A percentile compares a stretch with the other conserved stretches of the same genome.
Conservation (phyloP, 1,140 invertebrate genomes). For the Drosophila obscura region DNA sequence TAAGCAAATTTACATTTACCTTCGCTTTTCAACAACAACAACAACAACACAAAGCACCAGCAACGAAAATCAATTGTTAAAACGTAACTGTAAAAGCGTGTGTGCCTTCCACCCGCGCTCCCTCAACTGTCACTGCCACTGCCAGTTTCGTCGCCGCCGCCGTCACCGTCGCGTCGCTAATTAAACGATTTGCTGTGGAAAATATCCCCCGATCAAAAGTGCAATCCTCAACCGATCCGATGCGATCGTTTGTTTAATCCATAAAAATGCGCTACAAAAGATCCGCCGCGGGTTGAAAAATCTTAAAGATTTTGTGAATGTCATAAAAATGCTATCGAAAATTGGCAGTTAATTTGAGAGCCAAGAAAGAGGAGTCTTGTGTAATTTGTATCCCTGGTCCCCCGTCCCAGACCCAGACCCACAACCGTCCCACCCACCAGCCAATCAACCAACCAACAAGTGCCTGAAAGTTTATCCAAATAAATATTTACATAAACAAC, state of each 20-base stretch:
- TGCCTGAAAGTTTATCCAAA: slow-evolving; percentile 50
- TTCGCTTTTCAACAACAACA: slow-evolving; percentile 48
- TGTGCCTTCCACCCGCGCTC: slow-evolving; percentile 46
- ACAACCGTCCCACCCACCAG: neutral
- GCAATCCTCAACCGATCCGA: slow-evolving; percentile 15
- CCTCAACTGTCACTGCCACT: slow-evolving; percentile 16
- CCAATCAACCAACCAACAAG: slow-evolving; percentile 25
- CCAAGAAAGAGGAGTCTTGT: slow-evolving; percentile 25
- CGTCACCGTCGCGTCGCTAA: slow-evolving; percentile 45
- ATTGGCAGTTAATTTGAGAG: slow-evolving; percentile 39
- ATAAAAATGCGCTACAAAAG: slow-evolving; percentile 45
- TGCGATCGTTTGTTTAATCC: slow-evolving; percentile 1
- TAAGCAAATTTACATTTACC: slow-evolving; percentile 33
- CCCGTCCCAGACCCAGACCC: slow-evolving; percentile 21
- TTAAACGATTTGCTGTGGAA: slow-evolving; percentile 48
- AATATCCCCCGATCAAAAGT: slow-evolving; percentile 23
- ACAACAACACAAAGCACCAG: slow-evolving; percentile 13
- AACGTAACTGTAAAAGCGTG: slow-evolving; percentile 64
- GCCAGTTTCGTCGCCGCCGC: slow-evolving; percentile 6
- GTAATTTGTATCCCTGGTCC: slow-evolving; percentile 28
- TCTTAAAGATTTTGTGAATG: slow-evolving; percentile 24
- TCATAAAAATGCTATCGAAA: slow-evolving; percentile 8
- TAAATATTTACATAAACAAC: slow-evolving; percentile 30
- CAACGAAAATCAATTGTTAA: slow-evolving; percentile 60
- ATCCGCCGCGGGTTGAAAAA: neutral